These are phyloP conservation scores for Agrochola circellaris DNA, from an alignment of 2,888 invertebrate genomes.

Conservation along the genomic window DNA sequence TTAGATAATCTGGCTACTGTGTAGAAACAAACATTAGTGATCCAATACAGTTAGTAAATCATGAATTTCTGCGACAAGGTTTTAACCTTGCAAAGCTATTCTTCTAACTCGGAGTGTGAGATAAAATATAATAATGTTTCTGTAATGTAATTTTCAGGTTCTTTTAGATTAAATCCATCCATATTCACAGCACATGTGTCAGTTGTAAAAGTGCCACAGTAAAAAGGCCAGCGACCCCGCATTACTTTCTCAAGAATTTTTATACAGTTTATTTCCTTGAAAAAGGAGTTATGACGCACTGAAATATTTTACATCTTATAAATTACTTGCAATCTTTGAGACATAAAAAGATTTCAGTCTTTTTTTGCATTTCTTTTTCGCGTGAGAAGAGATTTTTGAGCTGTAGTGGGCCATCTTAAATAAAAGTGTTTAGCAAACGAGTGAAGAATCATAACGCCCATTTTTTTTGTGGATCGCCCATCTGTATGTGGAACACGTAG, in stretches of 20 bases:
- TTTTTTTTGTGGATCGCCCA: neutral
- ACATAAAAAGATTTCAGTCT: neutral
- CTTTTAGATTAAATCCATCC: neutral
- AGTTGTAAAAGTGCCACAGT: conserved; percentile 37
- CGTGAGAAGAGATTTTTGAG: neutral
- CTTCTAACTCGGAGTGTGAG: neutral
- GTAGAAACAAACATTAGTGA: neutral
- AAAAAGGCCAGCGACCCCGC: conserved; percentile 29
- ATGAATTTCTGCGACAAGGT: neutral
- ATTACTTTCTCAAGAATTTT: conserved; percentile 19
- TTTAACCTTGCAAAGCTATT: no score
- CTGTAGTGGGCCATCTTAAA: neutral
- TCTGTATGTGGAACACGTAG: neutral
- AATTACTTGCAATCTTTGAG: neutral
- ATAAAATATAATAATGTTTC: conserved; percentile 8
- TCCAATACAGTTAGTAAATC: conserved; percentile 1
- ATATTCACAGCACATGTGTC: conserved; percentile 27
- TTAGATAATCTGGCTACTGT: neutral
- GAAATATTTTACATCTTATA: conserved; percentile 25
- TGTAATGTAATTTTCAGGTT: neutral
- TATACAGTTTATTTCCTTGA: conserved; percentile 6
- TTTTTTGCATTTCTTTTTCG: neutral
- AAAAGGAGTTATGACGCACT: conserved; percentile 8
- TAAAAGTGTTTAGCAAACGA: neutral
- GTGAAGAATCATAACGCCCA: neutral